Conservation (phyloP, 2,113 vertebrate genomes). For the Lamprotornis superbus region DNA sequence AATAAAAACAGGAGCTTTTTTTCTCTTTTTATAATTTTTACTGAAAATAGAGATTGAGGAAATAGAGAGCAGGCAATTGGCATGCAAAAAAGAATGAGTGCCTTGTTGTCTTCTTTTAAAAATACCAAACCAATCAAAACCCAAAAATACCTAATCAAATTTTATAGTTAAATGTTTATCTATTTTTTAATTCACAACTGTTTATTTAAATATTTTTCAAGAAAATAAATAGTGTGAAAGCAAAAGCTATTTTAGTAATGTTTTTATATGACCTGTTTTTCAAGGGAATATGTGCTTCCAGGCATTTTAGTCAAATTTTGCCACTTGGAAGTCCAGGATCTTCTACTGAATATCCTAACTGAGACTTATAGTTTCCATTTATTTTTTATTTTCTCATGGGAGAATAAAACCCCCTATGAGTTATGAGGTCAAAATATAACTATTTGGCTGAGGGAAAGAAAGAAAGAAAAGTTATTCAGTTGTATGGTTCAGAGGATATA, state of each 20-base stretch:
- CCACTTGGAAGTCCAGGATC: neutral
- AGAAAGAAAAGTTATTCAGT: neutral
- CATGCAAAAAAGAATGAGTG: neutral
- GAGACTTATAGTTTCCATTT: neutral
- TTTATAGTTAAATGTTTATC: neutral
- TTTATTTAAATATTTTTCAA: neutral
- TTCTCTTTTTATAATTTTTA: neutral
- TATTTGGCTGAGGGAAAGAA: neutral
- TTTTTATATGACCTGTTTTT: neutral
- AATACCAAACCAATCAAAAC: neutral
- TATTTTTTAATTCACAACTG: neutral
- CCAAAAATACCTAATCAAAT: neutral
- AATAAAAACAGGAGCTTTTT: neutral
- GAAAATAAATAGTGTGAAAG: neutral
- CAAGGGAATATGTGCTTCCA: neutral
- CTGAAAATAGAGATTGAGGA: neutral
- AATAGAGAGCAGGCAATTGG: neutral
- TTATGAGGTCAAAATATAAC: neutral
- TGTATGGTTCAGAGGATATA: neutral
- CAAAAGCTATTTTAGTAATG: neutral
- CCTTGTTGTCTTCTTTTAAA: neutral
- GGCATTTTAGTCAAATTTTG: neutral
- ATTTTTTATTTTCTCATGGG: neutral
- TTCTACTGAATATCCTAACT: neutral
- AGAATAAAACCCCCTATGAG: neutral